Percentiles rank a stretch among this genome's conserved stretches.
These are phyloP conservation scores for Dryobotodes eremita DNA, from an alignment of 2,888 invertebrate species.

Conservation along the genomic window DNA sequence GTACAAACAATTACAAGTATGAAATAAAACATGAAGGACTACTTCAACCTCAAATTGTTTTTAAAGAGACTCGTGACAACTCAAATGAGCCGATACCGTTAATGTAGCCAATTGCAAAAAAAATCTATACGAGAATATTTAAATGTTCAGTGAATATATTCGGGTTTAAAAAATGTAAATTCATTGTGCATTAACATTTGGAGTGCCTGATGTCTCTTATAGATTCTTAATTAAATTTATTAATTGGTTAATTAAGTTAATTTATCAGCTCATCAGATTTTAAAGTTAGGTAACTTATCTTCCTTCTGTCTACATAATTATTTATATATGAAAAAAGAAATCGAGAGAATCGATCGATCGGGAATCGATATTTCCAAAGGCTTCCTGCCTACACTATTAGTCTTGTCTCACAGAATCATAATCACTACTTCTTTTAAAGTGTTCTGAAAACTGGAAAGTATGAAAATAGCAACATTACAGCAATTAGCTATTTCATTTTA, in stretches of 20 bases:
- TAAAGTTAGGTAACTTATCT: neutral
- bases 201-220: neutral
- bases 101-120: slow-evolving; percentile 53
- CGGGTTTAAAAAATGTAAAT: neutral
- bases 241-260: slow-evolving; percentile 25
- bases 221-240: slow-evolving; percentile 13
- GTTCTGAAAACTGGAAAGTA: slow-evolving; percentile 30
- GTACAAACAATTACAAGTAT: slow-evolving; percentile 76
- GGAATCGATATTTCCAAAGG: neutral
- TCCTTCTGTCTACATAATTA: neutral
- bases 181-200: slow-evolving; percentile 3
- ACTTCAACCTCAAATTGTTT: slow-evolving; percentile 58
- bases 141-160: slow-evolving; percentile 11
- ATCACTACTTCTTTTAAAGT: slow-evolving; percentile 21
- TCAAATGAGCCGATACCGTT: slow-evolving; percentile 69
- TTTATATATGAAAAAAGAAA: slow-evolving; percentile 1
- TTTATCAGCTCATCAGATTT: slow-evolving; percentile 18
- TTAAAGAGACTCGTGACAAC: slow-evolving; percentile 63
- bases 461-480: slow-evolving; percentile 32
- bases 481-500: slow-evolving; percentile 40
- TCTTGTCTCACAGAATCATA: neutral
- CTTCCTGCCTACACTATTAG: neutral
- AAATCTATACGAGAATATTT: slow-evolving; percentile 19
- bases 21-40: slow-evolving; percentile 68
- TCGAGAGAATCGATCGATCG: too few relatives aligned